Evolutionary conservation across 2,797 vertebrate species (phyloP).

Genomic region (Fistularia tabacaria): DNA sequence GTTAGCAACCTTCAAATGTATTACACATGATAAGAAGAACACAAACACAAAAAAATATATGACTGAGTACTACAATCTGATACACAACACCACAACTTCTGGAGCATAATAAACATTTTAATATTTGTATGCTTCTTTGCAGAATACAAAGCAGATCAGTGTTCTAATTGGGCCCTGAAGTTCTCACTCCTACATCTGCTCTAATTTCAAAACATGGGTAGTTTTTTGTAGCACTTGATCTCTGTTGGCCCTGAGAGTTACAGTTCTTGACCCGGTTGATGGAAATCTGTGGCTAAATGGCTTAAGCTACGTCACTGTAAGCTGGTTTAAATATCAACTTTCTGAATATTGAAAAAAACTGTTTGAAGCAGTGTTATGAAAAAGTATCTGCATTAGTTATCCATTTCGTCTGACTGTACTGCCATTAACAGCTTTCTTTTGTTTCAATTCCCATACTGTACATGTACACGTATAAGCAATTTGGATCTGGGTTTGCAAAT

Average conservation of each 20-base stretch:
- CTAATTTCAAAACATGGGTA: slow-evolving; percentile 55
- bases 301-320: slow-evolving; percentile 4
- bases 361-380: slow-evolving; percentile 17
- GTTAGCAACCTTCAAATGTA: slow-evolving; percentile 32
- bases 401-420: not conserved
- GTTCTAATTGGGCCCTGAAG: slow-evolving; percentile 21
- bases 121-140: slow-evolving; percentile 2
- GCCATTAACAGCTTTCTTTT: slow-evolving; percentile 16
- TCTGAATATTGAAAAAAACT: slow-evolving; percentile 4
- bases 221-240: slow-evolving; percentile 40
- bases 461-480: slow-evolving; percentile 17
- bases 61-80: not conserved
- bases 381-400: slow-evolving; percentile 10
- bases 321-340: slow-evolving; percentile 19
- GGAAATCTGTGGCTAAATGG: slow-evolving; percentile 40
- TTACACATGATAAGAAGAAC: slow-evolving; percentile 8
- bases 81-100: slow-evolving; percentile 2
- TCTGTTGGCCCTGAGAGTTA: slow-evolving; percentile 35
- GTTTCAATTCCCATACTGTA: not conserved
- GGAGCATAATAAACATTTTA: slow-evolving; percentile 17
- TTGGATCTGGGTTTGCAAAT: slow-evolving; percentile 21
- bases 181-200: slow-evolving; percentile 34
- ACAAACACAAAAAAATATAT: slow-evolving; percentile 12
- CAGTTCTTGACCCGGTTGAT: slow-evolving; percentile 50
- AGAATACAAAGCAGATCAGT: slow-evolving; percentile 1